Base-by-base conservation (phyloP, 2,797 vertebrate genomes). In the Sebastes steindachneri region DNA sequence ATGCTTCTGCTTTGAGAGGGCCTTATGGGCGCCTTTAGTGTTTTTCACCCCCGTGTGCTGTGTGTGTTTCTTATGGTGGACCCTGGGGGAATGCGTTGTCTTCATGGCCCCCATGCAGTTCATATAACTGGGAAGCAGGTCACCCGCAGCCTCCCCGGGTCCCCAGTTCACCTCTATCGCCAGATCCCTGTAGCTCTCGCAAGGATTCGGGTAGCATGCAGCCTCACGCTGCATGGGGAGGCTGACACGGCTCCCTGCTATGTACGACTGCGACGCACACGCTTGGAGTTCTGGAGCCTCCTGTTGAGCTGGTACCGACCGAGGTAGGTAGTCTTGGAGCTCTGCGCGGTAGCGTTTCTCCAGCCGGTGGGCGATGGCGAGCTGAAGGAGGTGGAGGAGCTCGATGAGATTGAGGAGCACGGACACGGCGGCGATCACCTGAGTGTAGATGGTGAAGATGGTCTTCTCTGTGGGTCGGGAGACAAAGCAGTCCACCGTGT, bases 391-490 rank as follows among this genome's bases (percentile, higher is more conserved):
- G 83, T 96, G 88, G 41, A 96, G 64, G 9, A 97, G 94, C 85
- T 97, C 96, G 1, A 93, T 1, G 2, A 97, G 21, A 84, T 97
- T 97, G 64, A 97, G 95, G 23, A 97, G 66, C 68, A 96, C 69
- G 3, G 96, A 97, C 45, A 97, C 2, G 9, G 33, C 77, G 0
- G 96, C 95, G 3, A 96, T 93, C 21, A 72, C 90, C 90, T 96
- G 95, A 68, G 94, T 96, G 89, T 97, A 97, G 72, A 97, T 82
- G 68, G 95, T 97, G 82, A 97, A 97, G 73, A 97, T 94, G 2
- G 96, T 96, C 92, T 97, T 97, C 85, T 97, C 96, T 0, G 96
- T 97, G 66, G 96, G 96, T 0, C 96, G 92, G 0, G 96, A 97
- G 68, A 97, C 95, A 63, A 96, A 97, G 81, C 96, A 97, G 81